Evolutionary conservation across 1,140 invertebrate genomes (phyloP).

Genomic region (Saccostrea cuccullata): DNA sequence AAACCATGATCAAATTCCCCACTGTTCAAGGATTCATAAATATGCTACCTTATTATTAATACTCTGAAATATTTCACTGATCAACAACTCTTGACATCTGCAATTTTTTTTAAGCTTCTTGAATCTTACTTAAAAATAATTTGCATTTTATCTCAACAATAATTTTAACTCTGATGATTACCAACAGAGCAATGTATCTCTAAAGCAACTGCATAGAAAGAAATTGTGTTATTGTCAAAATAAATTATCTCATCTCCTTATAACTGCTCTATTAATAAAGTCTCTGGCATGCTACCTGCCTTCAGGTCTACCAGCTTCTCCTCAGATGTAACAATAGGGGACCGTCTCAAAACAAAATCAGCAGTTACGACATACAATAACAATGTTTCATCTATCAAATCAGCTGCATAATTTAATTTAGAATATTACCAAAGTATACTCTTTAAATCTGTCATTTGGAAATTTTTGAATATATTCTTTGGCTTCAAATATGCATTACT

Average conservation of each 20-base stretch:
- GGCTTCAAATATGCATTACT: too few relatives aligned
- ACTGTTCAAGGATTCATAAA: neutral
- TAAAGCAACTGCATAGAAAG: neutral
- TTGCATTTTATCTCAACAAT: neutral
- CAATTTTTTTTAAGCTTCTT: neutral
- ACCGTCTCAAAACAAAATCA: neutral
- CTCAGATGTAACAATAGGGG: neutral
- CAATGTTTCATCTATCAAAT: too few relatives aligned
- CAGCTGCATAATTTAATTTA: too few relatives aligned
- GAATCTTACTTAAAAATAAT: neutral
- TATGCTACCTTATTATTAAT: too few relatives aligned
- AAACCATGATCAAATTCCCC: neutral
- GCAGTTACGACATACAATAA: too few relatives aligned
- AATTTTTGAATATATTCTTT: too few relatives aligned
- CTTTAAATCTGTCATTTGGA: too few relatives aligned
- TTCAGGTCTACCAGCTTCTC: neutral
- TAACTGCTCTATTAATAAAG: slow-evolving; percentile 35
- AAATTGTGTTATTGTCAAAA: neutral
- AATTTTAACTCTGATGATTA: neutral
- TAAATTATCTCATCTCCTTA: neutral
- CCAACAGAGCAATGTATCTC: slow-evolving; percentile 1
- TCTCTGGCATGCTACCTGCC: slow-evolving; percentile 14
- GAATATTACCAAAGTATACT: too few relatives aligned
- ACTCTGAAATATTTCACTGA: neutral
- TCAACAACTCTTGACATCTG: neutral